phyloP scores from a whole-genome alignment of 2,797 vertebrate species.

The Glossophaga mutica region DNA sequence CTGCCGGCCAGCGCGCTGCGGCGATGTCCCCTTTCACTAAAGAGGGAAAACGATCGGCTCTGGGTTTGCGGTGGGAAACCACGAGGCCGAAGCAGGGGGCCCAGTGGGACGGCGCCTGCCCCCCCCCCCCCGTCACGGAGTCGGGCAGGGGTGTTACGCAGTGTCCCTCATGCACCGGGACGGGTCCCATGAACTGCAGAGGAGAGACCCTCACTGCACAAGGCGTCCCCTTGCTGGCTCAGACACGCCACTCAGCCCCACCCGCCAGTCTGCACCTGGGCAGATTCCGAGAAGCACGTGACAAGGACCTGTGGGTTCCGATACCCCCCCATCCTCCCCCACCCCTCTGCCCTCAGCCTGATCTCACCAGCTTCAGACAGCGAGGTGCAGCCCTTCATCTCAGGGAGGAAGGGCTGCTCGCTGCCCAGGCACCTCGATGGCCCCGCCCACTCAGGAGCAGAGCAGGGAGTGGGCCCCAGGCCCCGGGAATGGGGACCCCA shows the following conservation, averaged over 20 bases:
- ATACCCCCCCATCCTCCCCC: background rate
- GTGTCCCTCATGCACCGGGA: background rate
- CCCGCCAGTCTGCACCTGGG: background rate
- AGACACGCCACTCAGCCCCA: background rate
- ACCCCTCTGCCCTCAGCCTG: background rate
- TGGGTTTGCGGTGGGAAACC: background rate
- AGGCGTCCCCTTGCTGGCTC: background rate
- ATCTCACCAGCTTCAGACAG: background rate
- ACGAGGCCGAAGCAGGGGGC: fast-evolving
- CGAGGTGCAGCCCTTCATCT: background rate
- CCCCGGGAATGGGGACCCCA: background rate
- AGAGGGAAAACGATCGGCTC: background rate
- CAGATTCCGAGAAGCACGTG: fast-evolving
- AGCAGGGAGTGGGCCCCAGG: background rate
- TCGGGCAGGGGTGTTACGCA: too few relatives aligned
- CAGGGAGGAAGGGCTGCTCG: background rate
- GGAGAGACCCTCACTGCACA: background rate
- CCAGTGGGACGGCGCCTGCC: background rate
- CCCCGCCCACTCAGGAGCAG: background rate
- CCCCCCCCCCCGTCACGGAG: background rate
- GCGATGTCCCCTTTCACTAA: background rate
- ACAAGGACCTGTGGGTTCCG: background rate
- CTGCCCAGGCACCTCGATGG: background rate
- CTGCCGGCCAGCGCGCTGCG: background rate
- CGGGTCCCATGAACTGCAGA: background rate